Evolutionary conservation across 2,888 invertebrate genomes (phyloP).

Genomic region (Pterostichus madidus): DNA sequence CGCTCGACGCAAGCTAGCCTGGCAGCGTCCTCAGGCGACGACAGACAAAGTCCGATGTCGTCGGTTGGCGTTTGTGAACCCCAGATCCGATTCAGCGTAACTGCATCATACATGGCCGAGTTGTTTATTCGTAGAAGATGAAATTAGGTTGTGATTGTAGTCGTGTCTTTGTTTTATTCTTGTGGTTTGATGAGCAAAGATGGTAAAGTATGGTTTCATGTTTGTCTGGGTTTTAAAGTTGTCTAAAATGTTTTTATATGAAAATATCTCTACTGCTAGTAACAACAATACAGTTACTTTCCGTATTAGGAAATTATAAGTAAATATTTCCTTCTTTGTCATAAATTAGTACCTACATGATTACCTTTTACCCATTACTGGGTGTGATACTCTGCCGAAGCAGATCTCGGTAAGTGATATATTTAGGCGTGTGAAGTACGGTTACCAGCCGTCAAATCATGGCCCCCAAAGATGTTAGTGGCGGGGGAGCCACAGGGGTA

Average conservation of each 20-base stretch:
- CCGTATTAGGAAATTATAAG: too few relatives aligned
- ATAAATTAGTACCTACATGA: too few relatives aligned
- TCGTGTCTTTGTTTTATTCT: slow-evolving; percentile 2
- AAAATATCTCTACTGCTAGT: too few relatives aligned
- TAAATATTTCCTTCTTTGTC: too few relatives aligned
- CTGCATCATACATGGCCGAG: slow-evolving; percentile 3
- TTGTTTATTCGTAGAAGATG: not conserved
- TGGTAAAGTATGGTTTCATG: not conserved
- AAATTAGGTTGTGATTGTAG: not conserved
- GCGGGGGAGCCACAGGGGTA: too few relatives aligned
- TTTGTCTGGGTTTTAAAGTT: not conserved
- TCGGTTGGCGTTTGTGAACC: not conserved
- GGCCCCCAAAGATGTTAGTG: too few relatives aligned
- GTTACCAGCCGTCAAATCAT: too few relatives aligned
- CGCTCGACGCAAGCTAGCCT: not conserved
- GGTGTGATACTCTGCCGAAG: too few relatives aligned
- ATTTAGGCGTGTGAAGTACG: too few relatives aligned
- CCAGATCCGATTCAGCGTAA: not conserved
- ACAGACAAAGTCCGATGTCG: slow-evolving; percentile 37
- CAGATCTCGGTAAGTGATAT: too few relatives aligned
- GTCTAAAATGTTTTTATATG: not conserved
- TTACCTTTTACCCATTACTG: too few relatives aligned
- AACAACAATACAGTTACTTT: too few relatives aligned
- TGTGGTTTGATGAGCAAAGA: not conserved
- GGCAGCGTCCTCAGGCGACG: slow-evolving; percentile 9